Percentiles rank a stretch among this genome's conserved stretches.
These are phyloP conservation scores for Dolomedes plantarius DNA, from an alignment of 2,888 invertebrate genomes.

Conservation along the genomic window DNA sequence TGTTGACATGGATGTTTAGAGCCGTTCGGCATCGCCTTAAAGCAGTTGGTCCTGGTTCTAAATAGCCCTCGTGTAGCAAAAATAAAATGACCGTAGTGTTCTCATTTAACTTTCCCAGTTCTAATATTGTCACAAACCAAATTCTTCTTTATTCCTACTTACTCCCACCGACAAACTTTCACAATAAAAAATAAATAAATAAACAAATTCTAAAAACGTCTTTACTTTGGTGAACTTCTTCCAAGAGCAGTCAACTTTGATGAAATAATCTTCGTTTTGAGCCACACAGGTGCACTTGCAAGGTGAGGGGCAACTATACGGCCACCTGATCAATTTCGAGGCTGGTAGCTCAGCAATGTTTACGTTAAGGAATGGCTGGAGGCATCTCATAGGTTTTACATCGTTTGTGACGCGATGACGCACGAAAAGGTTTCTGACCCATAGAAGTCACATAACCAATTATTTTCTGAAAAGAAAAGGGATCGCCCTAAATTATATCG, in stretches of 20 bases:
- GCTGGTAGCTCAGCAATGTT: background rate
- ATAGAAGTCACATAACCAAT: conserved; percentile 40
- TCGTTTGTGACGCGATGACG: background rate
- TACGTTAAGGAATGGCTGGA: background rate
- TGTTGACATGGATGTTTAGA: too few species aligned
- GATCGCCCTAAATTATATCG: too few species aligned
- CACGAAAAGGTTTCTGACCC: conserved; percentile 19
- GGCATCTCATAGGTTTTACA: background rate
- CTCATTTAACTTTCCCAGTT: too few species aligned
- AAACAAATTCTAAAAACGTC: too few species aligned
- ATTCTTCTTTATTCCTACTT: too few species aligned
- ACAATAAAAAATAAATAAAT: too few species aligned
- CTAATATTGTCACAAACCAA: too few species aligned
- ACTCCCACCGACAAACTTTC: too few species aligned
- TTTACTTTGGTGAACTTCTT: conserved; percentile 19
- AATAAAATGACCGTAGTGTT: too few species aligned
- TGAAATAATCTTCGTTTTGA: background rate
- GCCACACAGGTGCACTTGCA: conserved; percentile 36
- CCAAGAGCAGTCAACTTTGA: conserved; percentile 38
- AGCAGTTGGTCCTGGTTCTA: too few species aligned
- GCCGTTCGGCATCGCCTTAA: too few species aligned
- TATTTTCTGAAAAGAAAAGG: conserved; percentile 42
- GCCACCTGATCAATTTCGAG: background rate
- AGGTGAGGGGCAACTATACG: conserved; percentile 2
- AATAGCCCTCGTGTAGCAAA: too few species aligned